These are phyloP conservation scores for Pyrgus malvae DNA, from an alignment of 2,888 invertebrate genomes.

Conservation along the genomic window DNA sequence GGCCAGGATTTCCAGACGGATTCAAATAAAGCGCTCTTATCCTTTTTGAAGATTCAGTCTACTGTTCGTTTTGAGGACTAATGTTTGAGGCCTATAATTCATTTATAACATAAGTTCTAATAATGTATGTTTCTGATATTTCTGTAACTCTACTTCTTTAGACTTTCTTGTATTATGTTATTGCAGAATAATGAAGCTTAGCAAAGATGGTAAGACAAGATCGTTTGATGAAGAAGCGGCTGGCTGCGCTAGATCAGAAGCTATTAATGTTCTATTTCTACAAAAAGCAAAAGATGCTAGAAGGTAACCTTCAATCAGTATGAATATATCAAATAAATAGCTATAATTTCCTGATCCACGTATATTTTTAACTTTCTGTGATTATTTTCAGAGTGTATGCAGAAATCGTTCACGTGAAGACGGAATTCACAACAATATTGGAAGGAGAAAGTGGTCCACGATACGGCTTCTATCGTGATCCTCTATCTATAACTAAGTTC, in stretches of 20 bases:
- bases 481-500: constrained; percentile 68
- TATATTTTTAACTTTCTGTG: not conserved
- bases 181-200: constrained; percentile 68
- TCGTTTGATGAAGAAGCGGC: constrained; percentile 91
- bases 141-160: too few species aligned
- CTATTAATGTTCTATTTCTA: constrained; percentile 84
- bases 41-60: too few species aligned
- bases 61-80: too few species aligned
- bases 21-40: too few species aligned
- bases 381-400: constrained; percentile 76
- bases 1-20: too few species aligned
- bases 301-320: constrained; percentile 43
- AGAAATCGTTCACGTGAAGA: constrained; percentile 85
- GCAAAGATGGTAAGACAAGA: constrained; percentile 91
- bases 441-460: constrained; percentile 76
- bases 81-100: too few species aligned
- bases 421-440: constrained; percentile 74
- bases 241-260: constrained; percentile 90
- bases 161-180: not conserved
- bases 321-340: too few species aligned
- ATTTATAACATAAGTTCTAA: not conserved
- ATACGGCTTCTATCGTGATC: constrained; percentile 80
- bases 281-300: constrained; percentile 85
- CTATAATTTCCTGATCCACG: not conserved
- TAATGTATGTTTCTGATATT: not conserved